These are phyloP conservation scores for Chelonia mydas DNA, from an alignment of 2,797 vertebrate genomes.

Conservation along the genomic window DNA sequence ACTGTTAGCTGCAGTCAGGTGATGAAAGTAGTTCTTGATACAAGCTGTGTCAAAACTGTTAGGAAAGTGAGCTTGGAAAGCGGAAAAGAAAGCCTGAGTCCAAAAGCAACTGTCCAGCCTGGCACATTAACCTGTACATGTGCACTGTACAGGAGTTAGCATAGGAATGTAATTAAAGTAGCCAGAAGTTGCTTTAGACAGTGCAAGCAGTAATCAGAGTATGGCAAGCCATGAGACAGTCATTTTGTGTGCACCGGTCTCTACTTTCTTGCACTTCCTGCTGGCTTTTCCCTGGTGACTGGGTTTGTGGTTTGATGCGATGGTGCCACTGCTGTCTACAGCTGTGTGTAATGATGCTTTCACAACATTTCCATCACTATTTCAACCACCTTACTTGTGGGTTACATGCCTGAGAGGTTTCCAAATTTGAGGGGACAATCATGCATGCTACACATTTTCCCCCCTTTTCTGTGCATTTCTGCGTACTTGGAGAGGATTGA, in stretches of 20 bases:
- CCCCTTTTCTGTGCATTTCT: not conserved
- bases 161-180: not conserved
- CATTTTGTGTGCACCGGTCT: not conserved
- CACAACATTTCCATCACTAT: not conserved
- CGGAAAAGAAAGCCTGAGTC: not conserved
- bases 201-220: not conserved
- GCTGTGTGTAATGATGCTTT: not conserved
- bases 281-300: accelerated
- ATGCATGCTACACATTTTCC: accelerated
- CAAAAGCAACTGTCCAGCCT: not conserved
- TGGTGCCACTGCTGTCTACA: not conserved
- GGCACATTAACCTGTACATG: not conserved
- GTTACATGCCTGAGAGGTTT: not conserved
- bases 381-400: not conserved
- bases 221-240: not conserved
- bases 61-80: not conserved
- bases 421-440: not conserved
- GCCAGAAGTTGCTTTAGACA: not conserved
- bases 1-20: not conserved
- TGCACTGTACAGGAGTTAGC: not conserved
- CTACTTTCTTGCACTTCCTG: not conserved
- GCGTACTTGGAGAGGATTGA: not conserved
- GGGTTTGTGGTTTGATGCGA: not conserved
- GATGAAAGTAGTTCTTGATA: not conserved
- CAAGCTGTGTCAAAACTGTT: not conserved